Evolutionary conservation across 2,888 invertebrate genomes (phyloP).

Genomic region (Hemithea aestivaria): DNA sequence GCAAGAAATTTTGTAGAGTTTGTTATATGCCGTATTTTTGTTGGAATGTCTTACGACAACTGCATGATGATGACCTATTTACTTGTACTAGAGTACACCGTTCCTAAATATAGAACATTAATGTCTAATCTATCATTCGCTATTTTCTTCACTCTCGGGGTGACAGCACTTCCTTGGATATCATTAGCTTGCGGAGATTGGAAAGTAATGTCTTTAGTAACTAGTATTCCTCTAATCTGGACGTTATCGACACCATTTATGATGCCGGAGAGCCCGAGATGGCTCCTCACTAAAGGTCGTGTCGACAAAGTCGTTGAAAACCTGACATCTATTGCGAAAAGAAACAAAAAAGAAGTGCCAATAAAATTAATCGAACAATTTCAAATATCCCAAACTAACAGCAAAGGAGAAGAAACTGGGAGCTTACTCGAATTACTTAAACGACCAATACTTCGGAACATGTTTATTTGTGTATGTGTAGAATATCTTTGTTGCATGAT

Average conservation of each 20-base stretch:
- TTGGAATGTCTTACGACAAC: conserved; percentile 60
- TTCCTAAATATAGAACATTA: conserved; percentile 56
- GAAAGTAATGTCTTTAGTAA: conserved; percentile 50
- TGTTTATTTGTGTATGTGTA: conserved; percentile 48
- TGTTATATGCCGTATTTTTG: conserved; percentile 48
- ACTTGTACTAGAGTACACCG: conserved; percentile 52
- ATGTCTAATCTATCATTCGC: conserved; percentile 55
- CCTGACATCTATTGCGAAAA: conserved; percentile 40
- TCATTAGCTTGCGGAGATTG: conserved; percentile 55
- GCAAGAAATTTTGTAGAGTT: conserved; percentile 43
- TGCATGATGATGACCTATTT: conserved; percentile 61
- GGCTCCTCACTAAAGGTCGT: conserved; percentile 53
- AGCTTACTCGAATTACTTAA: conserved; percentile 44
- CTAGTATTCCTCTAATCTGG: conserved; percentile 50
- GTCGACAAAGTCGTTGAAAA: conserved; percentile 49
- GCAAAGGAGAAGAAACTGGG: conserved; percentile 22
- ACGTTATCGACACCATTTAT: conserved; percentile 46
- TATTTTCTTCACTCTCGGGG: conserved; percentile 44
- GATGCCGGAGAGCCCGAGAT: conserved; percentile 60
- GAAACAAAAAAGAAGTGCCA: conserved; percentile 49
- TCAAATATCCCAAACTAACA: conserved; percentile 35
- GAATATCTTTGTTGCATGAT: conserved; percentile 45
- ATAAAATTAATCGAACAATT: conserved; percentile 28
- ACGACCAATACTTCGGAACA: conserved; percentile 41
- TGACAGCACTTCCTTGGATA: conserved; percentile 51